phyloP scores from a whole-genome alignment of 1,140 invertebrate species.

The Apis mellifera region Amel_HAv3.1 CM009934.2:10450001-10450500 shows the following conservation, averaged over 20 bases:
- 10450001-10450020: constrained; percentile 13
- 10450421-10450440: neutral
- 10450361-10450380: constrained; percentile 34
- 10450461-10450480: neutral
- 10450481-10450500: neutral
- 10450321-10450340: neutral
- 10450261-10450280: neutral
- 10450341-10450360: constrained; percentile 1
- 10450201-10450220: too few relatives aligned
- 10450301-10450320: constrained; percentile 32
- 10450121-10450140: neutral
- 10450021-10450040: neutral
- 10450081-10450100: neutral
- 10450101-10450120: neutral
- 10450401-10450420: constrained; percentile 31
- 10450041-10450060: neutral
- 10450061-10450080: neutral
- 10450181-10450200: neutral
- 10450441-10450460: neutral
- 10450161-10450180: neutral
- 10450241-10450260: neutral
- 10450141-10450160: neutral
- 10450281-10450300: neutral
- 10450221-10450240: neutral
- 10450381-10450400: constrained; percentile 53